These are phyloP conservation scores for Toxostoma redivivum DNA, from an alignment of 2,113 vertebrate species.

Conservation along the genomic window DNA sequence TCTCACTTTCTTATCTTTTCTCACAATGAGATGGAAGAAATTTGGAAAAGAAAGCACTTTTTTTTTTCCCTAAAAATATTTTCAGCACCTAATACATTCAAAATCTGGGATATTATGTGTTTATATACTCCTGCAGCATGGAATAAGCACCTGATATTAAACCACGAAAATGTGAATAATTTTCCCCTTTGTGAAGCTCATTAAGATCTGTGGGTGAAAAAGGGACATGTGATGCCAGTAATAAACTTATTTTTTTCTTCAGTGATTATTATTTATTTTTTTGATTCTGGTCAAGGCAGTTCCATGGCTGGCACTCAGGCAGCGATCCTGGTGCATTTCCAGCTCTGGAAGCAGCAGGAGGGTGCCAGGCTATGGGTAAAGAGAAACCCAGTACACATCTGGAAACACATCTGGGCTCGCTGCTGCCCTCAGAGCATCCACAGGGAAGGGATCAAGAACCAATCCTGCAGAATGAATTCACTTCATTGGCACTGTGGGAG, in stretches of 20 bases:
- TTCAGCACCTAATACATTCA: neutral
- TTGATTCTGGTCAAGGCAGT: neutral
- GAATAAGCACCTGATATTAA: neutral
- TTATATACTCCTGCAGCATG: neutral
- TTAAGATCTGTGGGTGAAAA: neutral
- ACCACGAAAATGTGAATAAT: neutral
- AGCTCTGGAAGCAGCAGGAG: neutral
- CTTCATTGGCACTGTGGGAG: neutral
- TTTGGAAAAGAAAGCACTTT: neutral
- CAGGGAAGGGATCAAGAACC: neutral
- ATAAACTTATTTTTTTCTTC: neutral
- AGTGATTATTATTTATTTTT: too few species aligned
- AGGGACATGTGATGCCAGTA: neutral
- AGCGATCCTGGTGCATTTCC: neutral
- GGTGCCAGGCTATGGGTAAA: neutral
- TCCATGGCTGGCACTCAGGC: fast-evolving
- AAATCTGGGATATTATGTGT: neutral
- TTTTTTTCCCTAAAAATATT: neutral
- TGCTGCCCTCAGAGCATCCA: neutral
- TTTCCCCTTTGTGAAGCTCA: neutral
- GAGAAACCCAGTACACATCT: neutral
- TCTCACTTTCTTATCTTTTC: neutral
- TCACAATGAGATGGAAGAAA: neutral
- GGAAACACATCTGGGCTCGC: neutral
- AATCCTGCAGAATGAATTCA: neutral